These are phyloP conservation scores for Phocoena sinus DNA, from an alignment of 2,113 vertebrate species.

Conservation along the genomic window DNA sequence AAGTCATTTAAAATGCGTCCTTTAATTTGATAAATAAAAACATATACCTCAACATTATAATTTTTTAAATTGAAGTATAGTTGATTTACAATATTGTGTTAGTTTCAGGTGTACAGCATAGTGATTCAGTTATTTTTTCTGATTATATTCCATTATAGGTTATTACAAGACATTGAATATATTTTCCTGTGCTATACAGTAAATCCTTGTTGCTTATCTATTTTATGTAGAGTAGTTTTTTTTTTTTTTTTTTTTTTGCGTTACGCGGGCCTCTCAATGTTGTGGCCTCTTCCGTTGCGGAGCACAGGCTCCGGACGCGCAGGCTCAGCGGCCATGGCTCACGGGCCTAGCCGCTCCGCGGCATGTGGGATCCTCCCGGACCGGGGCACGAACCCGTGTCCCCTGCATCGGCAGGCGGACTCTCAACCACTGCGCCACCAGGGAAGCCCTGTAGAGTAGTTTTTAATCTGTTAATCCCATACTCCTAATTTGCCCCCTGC, in stretches of 20 bases:
- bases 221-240: not conserved
- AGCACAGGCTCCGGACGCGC: no score
- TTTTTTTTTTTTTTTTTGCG: no score
- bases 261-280: no score
- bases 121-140: not conserved
- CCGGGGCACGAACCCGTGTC: no score
- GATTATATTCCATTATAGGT: not conserved
- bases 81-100: not conserved
- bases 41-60: not conserved
- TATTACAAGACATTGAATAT: not conserved
- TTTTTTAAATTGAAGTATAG: not conserved
- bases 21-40: not conserved
- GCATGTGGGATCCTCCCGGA: no score
- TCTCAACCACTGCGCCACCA: no score
- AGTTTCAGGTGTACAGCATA: not conserved
- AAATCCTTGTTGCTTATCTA: not conserved
- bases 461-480: not conserved
- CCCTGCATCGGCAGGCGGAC: no score
- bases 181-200: not conserved
- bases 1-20: not conserved
- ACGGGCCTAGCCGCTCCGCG: no score
- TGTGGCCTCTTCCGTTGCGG: no score
- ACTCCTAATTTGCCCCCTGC: not conserved
- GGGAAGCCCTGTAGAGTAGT: not conserved
- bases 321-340: no score